Evolutionary conservation across 2,888 invertebrate species (phyloP), one percentile per base, ranked within the genome.

Genomic region (Nomada ferruginata): DNA sequence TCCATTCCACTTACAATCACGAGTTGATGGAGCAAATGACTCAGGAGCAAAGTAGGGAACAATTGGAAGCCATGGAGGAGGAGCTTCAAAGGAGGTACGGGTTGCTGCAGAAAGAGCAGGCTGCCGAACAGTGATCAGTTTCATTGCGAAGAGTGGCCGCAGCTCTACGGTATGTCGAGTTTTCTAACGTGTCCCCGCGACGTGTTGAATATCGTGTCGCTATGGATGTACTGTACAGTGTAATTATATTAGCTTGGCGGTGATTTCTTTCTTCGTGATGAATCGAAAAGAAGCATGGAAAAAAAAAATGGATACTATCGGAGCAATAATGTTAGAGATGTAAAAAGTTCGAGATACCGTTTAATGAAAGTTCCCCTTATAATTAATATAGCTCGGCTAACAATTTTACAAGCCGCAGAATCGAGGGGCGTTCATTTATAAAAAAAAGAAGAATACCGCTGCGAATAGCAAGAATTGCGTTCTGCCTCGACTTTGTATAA

Each of bases 1-100:
- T 99, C n/a, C 99, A 99, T 93, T 98, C 99, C 9, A 99, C 99
- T 0, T 98, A 98, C 92, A 98, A 99, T 94, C 98, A 99, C 92
- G 98, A 98, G 89, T 95, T 97, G 0, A 97, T 98, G 96, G 97
- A 97, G 90, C 95, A 96, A 89, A 94, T 96, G 86, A 94, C 94
- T 0, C 94, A 95, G 83, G 95, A 95, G 64, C 95, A 95, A 85
- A 95, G 94, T 79, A 94, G 94, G 78, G 94, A 94, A 76, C 94
- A 94, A n/a, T 90, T 94, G 78, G 94, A 94, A 66, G 94, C 94
- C 0, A 94, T 95, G 91, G 94, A 95, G 75, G 93, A 94, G 61
- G 95, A 95, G 84, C 89, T 95, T 79, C 92, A 92, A 69, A 89
- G 92, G 20, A 89, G 92, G 88, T 93, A 93, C 66, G 81, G 85